phyloP scores from a whole-genome alignment of 2,888 invertebrate species.

The Andrena camellia region DNA sequence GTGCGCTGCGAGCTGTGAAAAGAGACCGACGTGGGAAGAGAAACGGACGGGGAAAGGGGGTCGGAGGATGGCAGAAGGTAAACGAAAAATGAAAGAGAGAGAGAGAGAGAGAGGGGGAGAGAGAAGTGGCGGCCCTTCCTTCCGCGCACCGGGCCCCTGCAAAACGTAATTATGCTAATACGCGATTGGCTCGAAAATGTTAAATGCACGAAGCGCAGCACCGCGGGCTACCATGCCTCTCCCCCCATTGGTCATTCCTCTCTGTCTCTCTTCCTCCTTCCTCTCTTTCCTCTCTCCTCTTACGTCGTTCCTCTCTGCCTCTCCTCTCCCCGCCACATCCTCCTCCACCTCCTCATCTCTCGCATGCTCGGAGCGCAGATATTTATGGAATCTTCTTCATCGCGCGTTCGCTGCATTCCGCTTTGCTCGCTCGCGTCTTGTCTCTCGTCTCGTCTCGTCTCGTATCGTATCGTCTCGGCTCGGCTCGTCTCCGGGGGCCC shows the following conservation, averaged over 20 bases:
- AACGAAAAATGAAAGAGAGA: conserved; percentile 10
- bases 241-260: conserved; percentile 66
- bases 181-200: conserved; percentile 84
- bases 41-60: conserved; percentile 21
- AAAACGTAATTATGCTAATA: conserved; percentile 85
- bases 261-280: conserved; percentile 60
- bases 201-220: conserved; percentile 80
- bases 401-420: conserved; percentile 72
- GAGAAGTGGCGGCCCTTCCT: conserved; percentile 61
- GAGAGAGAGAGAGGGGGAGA: background rate
- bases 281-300: conserved; percentile 29
- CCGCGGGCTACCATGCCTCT: conserved; percentile 79
- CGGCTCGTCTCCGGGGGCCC: conserved; percentile 62
- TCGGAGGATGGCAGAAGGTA: conserved; percentile 1
- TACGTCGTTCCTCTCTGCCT: conserved; percentile 19
- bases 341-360: conserved; percentile 15
- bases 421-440: conserved; percentile 53
- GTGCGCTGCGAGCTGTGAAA: conserved; percentile 42
- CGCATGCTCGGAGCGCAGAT: conserved; percentile 67
- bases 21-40: conserved; percentile 51
- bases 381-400: conserved; percentile 80
- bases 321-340: conserved; percentile 23
- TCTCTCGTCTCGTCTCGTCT: conserved; percentile 28
- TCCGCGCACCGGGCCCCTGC: conserved; percentile 72
- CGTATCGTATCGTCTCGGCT: conserved; percentile 52